These are phyloP conservation scores for Bedellia somnulentella DNA, from an alignment of 2,888 invertebrate species.

Conservation along the genomic window DNA sequence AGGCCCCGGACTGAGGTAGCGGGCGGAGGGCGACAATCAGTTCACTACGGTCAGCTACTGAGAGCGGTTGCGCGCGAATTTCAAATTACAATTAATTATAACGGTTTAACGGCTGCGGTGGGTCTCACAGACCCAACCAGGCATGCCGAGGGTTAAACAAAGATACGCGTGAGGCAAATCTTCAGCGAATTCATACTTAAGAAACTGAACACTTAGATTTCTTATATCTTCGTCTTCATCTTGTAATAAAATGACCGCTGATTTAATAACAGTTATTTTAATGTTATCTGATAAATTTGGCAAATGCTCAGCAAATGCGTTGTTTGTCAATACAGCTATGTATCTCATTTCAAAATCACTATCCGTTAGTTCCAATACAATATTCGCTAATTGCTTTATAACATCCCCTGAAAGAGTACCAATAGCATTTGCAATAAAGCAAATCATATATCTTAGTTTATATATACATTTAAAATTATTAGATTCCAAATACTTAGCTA, in stretches of 20 bases:
- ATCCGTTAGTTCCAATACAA: constrained; percentile 16
- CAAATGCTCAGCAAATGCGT: constrained; percentile 28
- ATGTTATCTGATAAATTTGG: constrained; percentile 18
- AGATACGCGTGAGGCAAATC: constrained; percentile 24
- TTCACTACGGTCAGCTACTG: too few species aligned
- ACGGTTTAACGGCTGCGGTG: too few species aligned
- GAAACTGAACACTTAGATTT: constrained; percentile 29
- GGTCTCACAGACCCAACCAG: too few species aligned
- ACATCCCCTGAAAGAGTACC: constrained; percentile 9
- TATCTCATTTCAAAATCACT: constrained; percentile 36
- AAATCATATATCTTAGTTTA: too few species aligned
- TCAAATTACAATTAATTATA: too few species aligned
- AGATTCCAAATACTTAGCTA: constrained; percentile 15
- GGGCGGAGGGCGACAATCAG: too few species aligned
- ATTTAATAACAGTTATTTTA: constrained; percentile 30
- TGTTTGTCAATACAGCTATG: constrained; percentile 34
- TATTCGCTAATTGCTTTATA: constrained; percentile 18
- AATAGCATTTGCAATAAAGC: constrained; percentile 25
- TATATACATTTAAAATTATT: constrained; percentile 18
- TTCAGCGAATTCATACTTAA: constrained; percentile 19
- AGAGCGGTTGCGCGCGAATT: too few species aligned
- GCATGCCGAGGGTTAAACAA: too few species aligned
- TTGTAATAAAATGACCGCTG: constrained; percentile 46
- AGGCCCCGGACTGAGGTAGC: too few species aligned
- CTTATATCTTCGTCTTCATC: constrained; percentile 58